These are phyloP conservation scores for Hypotaenidia philippensis DNA, from an alignment of 2,797 vertebrate species.

Conservation along the genomic window DNA sequence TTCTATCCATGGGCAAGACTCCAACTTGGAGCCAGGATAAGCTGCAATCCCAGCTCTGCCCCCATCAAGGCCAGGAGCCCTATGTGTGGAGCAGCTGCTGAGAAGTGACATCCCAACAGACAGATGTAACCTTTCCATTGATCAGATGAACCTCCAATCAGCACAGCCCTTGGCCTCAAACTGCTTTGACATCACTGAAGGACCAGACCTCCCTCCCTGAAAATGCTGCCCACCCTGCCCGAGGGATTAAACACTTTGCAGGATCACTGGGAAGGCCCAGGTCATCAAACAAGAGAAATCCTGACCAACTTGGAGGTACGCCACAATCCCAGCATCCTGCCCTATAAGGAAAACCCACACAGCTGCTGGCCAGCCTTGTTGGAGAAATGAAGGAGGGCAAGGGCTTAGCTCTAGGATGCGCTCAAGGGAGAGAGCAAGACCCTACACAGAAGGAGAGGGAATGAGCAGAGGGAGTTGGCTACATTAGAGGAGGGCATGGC, in stretches of 20 bases:
- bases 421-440: not conserved
- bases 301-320: not conserved
- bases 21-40: not conserved
- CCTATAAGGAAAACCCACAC: not conserved
- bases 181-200: accelerated
- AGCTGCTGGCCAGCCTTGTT: accelerated
- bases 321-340: not conserved
- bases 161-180: accelerated
- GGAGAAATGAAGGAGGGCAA: not conserved
- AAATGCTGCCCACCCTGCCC: not conserved
- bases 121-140: accelerated
- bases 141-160: no score
- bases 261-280: not conserved
- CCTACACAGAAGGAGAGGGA: accelerated
- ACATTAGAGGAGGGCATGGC: accelerated
- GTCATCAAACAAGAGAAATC: not conserved
- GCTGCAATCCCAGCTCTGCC: not conserved
- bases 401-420: accelerated
- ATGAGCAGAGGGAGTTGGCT: not conserved
- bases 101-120: accelerated
- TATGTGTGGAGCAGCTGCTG: accelerated
- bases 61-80: not conserved
- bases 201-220: not conserved
- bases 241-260: not conserved
- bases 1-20: not conserved